These are phyloP conservation scores for Grapholita molesta DNA, from an alignment of 1,140 invertebrate genomes.

Conservation along the genomic window DNA sequence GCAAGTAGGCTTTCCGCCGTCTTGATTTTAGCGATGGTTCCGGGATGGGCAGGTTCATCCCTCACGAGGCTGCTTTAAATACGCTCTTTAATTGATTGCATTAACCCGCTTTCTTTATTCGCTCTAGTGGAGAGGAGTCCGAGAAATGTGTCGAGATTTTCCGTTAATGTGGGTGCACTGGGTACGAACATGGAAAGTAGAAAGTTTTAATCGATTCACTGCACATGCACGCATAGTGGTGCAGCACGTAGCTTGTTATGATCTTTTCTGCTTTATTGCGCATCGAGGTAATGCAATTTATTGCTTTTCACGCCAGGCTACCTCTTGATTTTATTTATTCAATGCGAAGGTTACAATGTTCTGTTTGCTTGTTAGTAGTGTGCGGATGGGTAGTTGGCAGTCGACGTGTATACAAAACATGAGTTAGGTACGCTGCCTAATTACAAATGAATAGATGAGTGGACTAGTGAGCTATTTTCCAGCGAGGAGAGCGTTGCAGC, in stretches of 20 bases:
- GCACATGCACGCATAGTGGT: conserved; percentile 63
- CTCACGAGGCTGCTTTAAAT: not conserved
- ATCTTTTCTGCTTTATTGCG: conserved; percentile 39
- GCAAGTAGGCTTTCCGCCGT: not conserved
- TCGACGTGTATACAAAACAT: not conserved
- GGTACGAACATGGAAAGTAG: conserved; percentile 68
- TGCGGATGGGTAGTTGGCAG: not conserved
- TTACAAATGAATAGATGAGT: conserved; percentile 18
- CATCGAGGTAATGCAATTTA: conserved; percentile 34
- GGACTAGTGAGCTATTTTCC: conserved; percentile 29
- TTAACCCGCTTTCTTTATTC: conserved; percentile 62
- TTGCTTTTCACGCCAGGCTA: conserved; percentile 19
- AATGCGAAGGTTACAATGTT: not conserved
- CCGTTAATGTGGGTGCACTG: conserved; percentile 55
- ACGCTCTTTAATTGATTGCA: conserved; percentile 36
- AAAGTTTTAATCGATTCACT: conserved; percentile 70
- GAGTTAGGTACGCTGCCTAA: conserved; percentile 3
- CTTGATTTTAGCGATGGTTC: not conserved
- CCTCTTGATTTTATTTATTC: conserved; percentile 2
- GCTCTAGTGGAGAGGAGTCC: conserved; percentile 61
- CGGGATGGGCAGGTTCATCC: not conserved
- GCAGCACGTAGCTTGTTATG: conserved; percentile 25
- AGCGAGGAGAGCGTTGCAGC: conserved; percentile 40
- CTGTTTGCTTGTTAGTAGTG: not conserved
- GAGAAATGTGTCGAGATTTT: conserved; percentile 70